Conservation (phyloP, 2,888 invertebrate species). For the Theodoxus fluviatilis region DNA sequence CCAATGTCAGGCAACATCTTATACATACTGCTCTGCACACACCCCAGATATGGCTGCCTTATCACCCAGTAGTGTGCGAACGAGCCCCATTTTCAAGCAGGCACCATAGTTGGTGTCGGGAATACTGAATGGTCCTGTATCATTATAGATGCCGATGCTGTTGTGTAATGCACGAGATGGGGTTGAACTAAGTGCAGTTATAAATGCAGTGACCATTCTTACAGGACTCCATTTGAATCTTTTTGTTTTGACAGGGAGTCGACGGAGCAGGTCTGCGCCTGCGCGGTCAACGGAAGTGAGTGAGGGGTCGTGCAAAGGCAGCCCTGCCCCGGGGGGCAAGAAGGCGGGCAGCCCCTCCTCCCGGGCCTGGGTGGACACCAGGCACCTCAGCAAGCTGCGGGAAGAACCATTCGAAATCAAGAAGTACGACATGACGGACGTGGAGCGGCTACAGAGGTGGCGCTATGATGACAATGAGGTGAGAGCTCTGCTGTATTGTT, state of each 20-base stretch:
- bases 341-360: slow-evolving; percentile 46
- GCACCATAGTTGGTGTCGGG: no score
- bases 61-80: no score
- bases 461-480: slow-evolving; percentile 66
- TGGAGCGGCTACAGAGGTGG: slow-evolving; percentile 68
- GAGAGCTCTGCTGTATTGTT: slow-evolving; percentile 13
- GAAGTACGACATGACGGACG: slow-evolving; percentile 68
- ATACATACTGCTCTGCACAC: no score
- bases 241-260: slow-evolving; percentile 40
- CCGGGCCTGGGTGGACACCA: slow-evolving; percentile 55
- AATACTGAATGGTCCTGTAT: no score
- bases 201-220: no score
- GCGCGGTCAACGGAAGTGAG: slow-evolving; percentile 55
- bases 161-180: no score
- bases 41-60: no score
- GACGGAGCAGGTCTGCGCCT: slow-evolving; percentile 62
- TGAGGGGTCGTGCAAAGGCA: slow-evolving; percentile 40
- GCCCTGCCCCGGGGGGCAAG: slow-evolving; percentile 41
- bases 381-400: slow-evolving; percentile 43
- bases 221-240: not conserved
- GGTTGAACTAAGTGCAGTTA: no score
- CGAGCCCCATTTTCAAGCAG: no score
- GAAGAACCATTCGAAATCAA: slow-evolving; percentile 60
- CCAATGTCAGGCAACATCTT: no score
- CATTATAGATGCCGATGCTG: no score